phyloP scores from a whole-genome alignment of 2,888 invertebrate species.

The Eupithecia dodoneata region DNA sequence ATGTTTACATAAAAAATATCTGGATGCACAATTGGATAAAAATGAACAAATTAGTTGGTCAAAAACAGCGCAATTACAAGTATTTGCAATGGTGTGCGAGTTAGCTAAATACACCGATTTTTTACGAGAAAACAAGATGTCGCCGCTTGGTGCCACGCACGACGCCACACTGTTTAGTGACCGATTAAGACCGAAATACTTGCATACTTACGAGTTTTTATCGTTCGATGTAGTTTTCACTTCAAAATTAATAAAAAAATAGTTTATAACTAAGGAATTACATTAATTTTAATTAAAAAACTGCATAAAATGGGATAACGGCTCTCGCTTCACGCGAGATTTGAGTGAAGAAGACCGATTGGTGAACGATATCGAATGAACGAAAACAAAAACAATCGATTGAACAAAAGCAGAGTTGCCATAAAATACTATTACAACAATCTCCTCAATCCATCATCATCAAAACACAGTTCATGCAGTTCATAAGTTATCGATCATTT shows the following conservation, averaged over 20 bases:
- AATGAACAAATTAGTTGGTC: not conserved
- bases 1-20: conserved; percentile 20
- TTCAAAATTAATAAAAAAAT: conserved; percentile 61
- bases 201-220: conserved; percentile 32
- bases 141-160: conserved; percentile 81
- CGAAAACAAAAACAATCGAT: conserved; percentile 9
- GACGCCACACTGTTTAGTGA: conserved; percentile 58
- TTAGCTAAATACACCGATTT: conserved; percentile 72
- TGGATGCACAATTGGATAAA: not conserved
- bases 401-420: not conserved
- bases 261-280: conserved; percentile 57
- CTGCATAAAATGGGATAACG: conserved; percentile 44
- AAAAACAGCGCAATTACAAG: conserved; percentile 11
- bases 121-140: conserved; percentile 76
- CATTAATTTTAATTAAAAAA: conserved; percentile 50
- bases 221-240: conserved; percentile 48
- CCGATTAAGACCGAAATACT: conserved; percentile 7
- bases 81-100: conserved; percentile 36
- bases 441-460: not conserved
- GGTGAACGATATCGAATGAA: conserved; percentile 23
- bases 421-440: not conserved
- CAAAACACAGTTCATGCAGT: not conserved
- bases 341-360: conserved; percentile 42
- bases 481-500: too few relatives aligned
- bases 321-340: conserved; percentile 38